Evolutionary conservation across 2,797 vertebrate genomes (phyloP).

Genomic region (Siniperca obscura): DNA sequence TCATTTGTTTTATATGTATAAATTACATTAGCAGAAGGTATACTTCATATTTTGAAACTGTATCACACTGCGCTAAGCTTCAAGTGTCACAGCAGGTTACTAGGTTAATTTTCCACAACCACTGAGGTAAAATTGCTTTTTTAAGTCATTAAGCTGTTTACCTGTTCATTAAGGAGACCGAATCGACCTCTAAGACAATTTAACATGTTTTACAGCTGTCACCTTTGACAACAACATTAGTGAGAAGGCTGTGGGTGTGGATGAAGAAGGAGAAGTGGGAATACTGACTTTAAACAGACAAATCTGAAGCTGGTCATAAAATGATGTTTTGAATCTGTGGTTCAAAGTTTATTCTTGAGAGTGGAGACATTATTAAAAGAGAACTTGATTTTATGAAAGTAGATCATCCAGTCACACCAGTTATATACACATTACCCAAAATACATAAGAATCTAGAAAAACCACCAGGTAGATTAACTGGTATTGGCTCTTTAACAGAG

Average conservation of each 20-base stretch:
- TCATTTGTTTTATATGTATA: slow-evolving; percentile 30
- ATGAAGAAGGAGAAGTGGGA: neutral
- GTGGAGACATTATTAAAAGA: no score
- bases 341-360: slow-evolving; percentile 10
- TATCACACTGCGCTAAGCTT: slow-evolving; percentile 10
- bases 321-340: neutral
- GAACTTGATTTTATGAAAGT: no score
- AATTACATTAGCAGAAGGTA: slow-evolving; percentile 44
- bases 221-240: slow-evolving; percentile 37
- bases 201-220: slow-evolving; percentile 33
- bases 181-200: slow-evolving; percentile 43
- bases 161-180: slow-evolving; percentile 53
- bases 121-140: slow-evolving; percentile 48
- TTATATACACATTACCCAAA: no score
- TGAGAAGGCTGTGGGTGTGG: slow-evolving; percentile 16
- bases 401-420: no score
- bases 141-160: slow-evolving; percentile 63
- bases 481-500: no score
- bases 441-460: no score
- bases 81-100: slow-evolving; percentile 61
- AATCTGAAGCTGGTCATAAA: slow-evolving; percentile 4
- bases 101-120: slow-evolving; percentile 50
- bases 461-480: no score
- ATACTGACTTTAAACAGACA: slow-evolving; percentile 11
- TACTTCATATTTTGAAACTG: slow-evolving; percentile 24